Evolutionary conservation across 1,140 invertebrate species (phyloP).

Genomic region (Heliconius congener): DNA sequence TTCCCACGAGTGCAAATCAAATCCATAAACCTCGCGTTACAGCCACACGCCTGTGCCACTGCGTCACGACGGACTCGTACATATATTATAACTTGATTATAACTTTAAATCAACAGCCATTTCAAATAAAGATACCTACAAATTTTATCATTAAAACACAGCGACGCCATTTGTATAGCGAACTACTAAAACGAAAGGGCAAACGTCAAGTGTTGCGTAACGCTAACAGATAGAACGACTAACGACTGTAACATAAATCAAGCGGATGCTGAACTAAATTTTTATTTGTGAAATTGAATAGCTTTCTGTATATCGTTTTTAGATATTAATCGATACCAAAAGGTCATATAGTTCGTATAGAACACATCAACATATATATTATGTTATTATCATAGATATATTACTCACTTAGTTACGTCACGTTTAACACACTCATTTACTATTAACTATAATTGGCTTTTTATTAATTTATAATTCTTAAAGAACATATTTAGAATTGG

Average conservation of each 20-base stretch:
- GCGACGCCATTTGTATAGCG: not conserved
- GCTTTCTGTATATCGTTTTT: not conserved
- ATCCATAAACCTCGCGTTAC: no score
- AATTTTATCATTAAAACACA: not conserved
- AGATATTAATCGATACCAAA: not conserved
- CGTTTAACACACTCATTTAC: no score
- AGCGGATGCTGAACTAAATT: not conserved
- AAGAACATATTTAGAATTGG: not conserved
- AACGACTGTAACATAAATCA: not conserved
- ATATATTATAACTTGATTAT: no score
- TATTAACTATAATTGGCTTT: no score
- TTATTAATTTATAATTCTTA: not conserved
- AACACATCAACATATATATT: not conserved
- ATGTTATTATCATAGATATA: no score
- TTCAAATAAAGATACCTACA: no score
- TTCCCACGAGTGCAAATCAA: no score
- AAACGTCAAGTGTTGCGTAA: conserved; percentile 5
- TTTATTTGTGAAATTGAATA: not conserved
- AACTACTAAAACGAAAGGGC: not conserved
- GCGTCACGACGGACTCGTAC: no score
- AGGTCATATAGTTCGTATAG: not conserved
- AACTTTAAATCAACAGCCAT: no score
- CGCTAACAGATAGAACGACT: not conserved
- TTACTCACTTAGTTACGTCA: no score
- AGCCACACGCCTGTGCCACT: no score